Evolutionary conservation across 2,797 vertebrate genomes (phyloP), one percentile per base, ranked within the genome.

Genomic region (Sebastes paucispinis): DNA sequence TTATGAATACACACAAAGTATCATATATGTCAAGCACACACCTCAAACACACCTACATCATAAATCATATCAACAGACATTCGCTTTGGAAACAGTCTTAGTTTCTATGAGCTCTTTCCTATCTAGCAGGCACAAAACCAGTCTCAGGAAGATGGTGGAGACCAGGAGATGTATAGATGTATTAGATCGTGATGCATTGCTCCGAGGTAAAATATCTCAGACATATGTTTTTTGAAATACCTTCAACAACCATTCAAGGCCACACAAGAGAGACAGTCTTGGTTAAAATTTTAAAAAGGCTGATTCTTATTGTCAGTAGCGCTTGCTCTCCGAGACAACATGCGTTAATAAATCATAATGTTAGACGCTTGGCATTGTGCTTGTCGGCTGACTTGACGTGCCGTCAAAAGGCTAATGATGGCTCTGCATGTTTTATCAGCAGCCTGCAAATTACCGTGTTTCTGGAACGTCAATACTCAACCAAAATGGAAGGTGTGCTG

Each of bases 271-370:
- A 83, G 34, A 67, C 24, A 16, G 47, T 5, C 22, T 50, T 59
- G 73, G 50, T 81, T 71, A 36, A 76, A 69, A 22, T 80, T 75
- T 80, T 65, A 83, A 75, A 65, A 39, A 83, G 75, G 73, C 57
- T 65, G 52, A 74, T 81, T 76, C 31, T n/a, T 36, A 32, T 65
- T 79, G 84, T 81, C 77, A 66, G 69, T 50, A 75, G 36, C 29
- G 52, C 79, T 67, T 77, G 29, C 75, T 66, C 25, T 71, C 25
- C 1, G 52, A 81, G 67, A 80, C 47, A 84, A 81, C 36, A 43
- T 27, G 58, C 43, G 74, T 89, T 87, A 82, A 89, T 89, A 89
- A 90, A 90, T 88, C 55, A 86, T 83, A 34, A 47, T 39, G 55
- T 75, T 71, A 64, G 80, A 75, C 8, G 8, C 27, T 77, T 50